phyloP scores from a whole-genome alignment of 2,797 vertebrate species.

The Danio albolineatus region DNA sequence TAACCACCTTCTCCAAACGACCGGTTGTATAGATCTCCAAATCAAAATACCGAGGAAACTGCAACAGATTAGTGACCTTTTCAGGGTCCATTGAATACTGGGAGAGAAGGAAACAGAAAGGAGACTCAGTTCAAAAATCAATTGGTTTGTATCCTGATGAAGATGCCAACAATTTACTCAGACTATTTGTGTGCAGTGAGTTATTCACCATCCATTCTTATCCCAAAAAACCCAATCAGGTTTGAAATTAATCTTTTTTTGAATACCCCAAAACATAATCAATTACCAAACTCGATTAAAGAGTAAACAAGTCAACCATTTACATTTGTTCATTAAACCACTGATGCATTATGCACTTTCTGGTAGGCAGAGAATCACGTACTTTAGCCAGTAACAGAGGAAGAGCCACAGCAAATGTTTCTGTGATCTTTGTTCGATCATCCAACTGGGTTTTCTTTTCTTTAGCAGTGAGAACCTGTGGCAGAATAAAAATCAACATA shows the following conservation, averaged over 20 bases:
- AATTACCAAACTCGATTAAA: neutral
- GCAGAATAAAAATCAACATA: neutral
- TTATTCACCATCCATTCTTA: neutral
- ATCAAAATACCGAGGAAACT: slow-evolving; percentile 95
- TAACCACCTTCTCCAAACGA: slow-evolving; percentile 88
- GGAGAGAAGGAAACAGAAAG: neutral
- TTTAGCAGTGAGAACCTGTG: slow-evolving; percentile 86
- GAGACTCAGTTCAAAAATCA: neutral
- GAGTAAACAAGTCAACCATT: neutral
- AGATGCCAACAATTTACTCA: slow-evolving; percentile 3
- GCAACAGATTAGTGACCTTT: slow-evolving; percentile 93
- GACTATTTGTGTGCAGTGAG: neutral
- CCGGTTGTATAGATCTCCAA: slow-evolving; percentile 97
- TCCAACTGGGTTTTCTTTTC: slow-evolving; percentile 89
- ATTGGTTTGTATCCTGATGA: neutral
- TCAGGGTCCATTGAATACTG: slow-evolving; percentile 95
- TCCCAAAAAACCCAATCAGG: neutral
- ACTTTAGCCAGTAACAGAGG: slow-evolving; percentile 88
- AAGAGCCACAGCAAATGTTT: slow-evolving; percentile 86
- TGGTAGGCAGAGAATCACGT: neutral
- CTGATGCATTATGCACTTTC: neutral
- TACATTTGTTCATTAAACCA: neutral
- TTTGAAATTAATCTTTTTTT: neutral
- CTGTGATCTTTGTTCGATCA: slow-evolving; percentile 88
- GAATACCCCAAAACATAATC: neutral